Base-by-base conservation (phyloP, 1,140 invertebrate genomes). In the Polypedilum vanderplanki region DNA sequence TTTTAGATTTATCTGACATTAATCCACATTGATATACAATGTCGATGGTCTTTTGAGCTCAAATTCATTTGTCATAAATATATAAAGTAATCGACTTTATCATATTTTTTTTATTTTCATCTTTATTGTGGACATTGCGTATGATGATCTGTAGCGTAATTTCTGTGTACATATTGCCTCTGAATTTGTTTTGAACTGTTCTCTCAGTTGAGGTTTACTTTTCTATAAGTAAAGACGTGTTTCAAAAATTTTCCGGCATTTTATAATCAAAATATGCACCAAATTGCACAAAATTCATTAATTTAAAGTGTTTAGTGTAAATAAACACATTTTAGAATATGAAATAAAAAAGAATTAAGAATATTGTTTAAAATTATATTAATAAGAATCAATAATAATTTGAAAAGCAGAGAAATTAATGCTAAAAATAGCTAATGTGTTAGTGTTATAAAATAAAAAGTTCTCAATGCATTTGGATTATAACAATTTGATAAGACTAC, bases 401-500 rank as follows among this genome's bases (percentile, higher is more conserved):
- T 57, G 0, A 57, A 12, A 15, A 57, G 46, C 12, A 57, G 15
- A 57, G 15, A 57, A 4, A 1, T 57, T 57, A 57, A 57, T 4
- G 7, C 3, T 12, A 57, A 57, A 57, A 57, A n/a, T n/a, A 57
- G 4, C n/a, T 57, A 57, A 4, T 57, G 46, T 57, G 46, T 12
- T n/a, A 57, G 46, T 57, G 46, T n/a, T 12, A 33, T n/a, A 57
- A 57, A 12, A 57, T 57, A 57, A 57, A 33, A 33, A 33, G 24
- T 57, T n/a, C 46, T 57, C 24, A n/a, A 57, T 57, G 46, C 46
- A 57, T 57, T 57, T 57, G 46, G 46, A 57, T 57, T 57, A 57
- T 57, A 57, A 57, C 15, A 57, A n/a, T n/a, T 57, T 8, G 46
- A 57, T 57, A n/a, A 57, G 15, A n/a, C n/a, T 15, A 3, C 46